Conservation (phyloP, 2,113 vertebrate species). For the Leucopsar rothschildi region DNA sequence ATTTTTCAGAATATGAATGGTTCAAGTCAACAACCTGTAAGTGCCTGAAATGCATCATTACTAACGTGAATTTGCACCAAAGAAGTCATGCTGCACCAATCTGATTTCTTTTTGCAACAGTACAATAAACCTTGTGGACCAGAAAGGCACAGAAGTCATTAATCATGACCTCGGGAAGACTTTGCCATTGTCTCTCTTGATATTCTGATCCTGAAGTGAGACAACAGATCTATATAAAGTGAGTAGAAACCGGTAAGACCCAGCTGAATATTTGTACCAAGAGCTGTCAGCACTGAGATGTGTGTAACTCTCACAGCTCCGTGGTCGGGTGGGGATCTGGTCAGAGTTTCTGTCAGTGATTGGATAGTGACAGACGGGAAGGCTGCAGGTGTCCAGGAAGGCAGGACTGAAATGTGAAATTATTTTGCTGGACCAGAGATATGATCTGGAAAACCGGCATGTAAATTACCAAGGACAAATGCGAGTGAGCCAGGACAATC, state of each 20-base stretch:
- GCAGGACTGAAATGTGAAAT: not conserved
- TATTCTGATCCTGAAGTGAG: not conserved
- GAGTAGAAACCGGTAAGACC: not conserved
- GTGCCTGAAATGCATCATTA: not conserved
- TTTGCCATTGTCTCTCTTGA: not conserved
- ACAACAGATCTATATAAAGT: not conserved
- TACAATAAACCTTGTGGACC: not conserved
- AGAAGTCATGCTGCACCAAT: not conserved
- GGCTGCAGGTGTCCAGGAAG: constrained; percentile 26
- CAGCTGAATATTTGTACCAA: not conserved
- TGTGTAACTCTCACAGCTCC: fast-evolving
- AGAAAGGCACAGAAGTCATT: not conserved
- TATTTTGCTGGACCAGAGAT: not conserved
- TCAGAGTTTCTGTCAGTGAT: not conserved
- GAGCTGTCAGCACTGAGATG: not conserved
- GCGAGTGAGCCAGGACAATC: not conserved
- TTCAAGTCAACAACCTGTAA: not conserved
- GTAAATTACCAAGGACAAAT: not conserved
- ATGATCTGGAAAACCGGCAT: not conserved
- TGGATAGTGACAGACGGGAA: not conserved
- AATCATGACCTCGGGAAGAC: not conserved
- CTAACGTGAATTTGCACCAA: not conserved
- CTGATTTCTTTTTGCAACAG: not conserved
- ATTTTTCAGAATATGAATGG: not conserved
- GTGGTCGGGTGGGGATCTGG: not conserved